phyloP scores from a whole-genome alignment of 2,888 invertebrate genomes.

The Caenorhabditis becei region DNA sequence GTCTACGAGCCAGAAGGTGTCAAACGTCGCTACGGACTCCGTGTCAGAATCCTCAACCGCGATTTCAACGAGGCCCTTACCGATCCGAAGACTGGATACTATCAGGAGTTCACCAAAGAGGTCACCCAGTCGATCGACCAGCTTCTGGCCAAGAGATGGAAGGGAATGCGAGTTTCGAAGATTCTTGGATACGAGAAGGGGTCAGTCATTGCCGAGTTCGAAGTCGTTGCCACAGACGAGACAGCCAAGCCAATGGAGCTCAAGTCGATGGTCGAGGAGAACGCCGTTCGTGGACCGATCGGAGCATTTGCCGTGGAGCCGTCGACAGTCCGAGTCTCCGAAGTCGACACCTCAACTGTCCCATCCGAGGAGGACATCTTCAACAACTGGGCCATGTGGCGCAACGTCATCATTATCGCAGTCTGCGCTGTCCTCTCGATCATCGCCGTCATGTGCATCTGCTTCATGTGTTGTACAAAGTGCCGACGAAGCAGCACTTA shows the following conservation, averaged over 20 bases:
- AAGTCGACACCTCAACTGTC: slow-evolving; percentile 60
- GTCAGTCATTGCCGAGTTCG: slow-evolving; percentile 71
- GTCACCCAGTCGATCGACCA: slow-evolving; percentile 67
- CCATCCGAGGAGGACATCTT: slow-evolving; percentile 53
- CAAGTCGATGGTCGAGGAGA: slow-evolving; percentile 71
- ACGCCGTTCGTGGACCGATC: slow-evolving; percentile 69
- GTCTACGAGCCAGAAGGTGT: slow-evolving; percentile 59
- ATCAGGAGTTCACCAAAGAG: slow-evolving; percentile 73
- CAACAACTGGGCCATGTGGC: slow-evolving; percentile 51
- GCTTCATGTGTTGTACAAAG: slow-evolving; percentile 59
- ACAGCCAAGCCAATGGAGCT: slow-evolving; percentile 69
- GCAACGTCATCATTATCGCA: slow-evolving; percentile 57
- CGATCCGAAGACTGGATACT: slow-evolving; percentile 69
- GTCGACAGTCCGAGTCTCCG: slow-evolving; percentile 68
- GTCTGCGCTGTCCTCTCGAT: slow-evolving; percentile 55
- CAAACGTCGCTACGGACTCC: slow-evolving; percentile 67
- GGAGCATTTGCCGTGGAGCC: slow-evolving; percentile 70
- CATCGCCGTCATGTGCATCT: slow-evolving; percentile 47
- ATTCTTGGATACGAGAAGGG: slow-evolving; percentile 69
- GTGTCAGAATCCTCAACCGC: slow-evolving; percentile 72
- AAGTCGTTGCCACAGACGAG: slow-evolving; percentile 63
- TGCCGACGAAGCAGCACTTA: slow-evolving; percentile 65
- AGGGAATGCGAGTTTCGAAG: slow-evolving; percentile 72
- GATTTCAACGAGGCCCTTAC: slow-evolving; percentile 70
- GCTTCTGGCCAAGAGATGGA: slow-evolving; percentile 66